A percentile compares a stretch with the other conserved stretches of the same genome.
Evolutionary conservation across 2,888 invertebrate genomes (phyloP).

Genomic region (Mesochorus sp.): DNA sequence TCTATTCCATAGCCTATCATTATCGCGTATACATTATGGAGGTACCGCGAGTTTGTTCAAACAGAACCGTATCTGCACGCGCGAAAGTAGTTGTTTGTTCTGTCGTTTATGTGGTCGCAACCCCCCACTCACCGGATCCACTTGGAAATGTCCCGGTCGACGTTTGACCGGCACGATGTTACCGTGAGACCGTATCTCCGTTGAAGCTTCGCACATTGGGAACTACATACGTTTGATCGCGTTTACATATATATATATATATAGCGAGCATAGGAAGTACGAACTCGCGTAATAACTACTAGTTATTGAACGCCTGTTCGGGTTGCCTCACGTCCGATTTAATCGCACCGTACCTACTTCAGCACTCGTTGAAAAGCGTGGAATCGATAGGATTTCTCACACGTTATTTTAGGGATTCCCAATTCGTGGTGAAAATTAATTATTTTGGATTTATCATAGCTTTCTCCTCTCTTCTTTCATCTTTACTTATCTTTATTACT

Average conservation of each 20-base stretch:
- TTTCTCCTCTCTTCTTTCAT: no score
- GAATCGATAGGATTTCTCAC: conserved; percentile 17
- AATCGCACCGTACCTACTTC: conserved; percentile 42
- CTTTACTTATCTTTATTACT: no score
- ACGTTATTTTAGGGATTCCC: conserved; percentile 13
- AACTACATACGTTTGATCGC: conserved; percentile 18
- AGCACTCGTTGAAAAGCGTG: background rate
- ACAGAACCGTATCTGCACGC: conserved; percentile 33
- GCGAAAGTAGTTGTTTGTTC: background rate
- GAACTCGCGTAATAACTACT: no score
- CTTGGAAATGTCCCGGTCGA: conserved; percentile 1
- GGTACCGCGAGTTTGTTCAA: background rate
- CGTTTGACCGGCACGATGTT: conserved; percentile 27
- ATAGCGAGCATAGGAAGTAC: no score
- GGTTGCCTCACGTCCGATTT: conserved; percentile 22
- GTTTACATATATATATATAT: no score
- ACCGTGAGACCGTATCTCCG: conserved; percentile 25
- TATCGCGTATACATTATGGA: background rate
- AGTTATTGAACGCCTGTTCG: background rate
- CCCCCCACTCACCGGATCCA: conserved; percentile 25
- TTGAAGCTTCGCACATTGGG: background rate
- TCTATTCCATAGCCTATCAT: background rate
- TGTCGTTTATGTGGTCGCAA: background rate
- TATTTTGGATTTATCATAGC: no score
- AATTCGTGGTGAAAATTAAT: no score